phyloP scores from a whole-genome alignment of 2,113 vertebrate species.

The Protobothrops flavoviridis region DNA sequence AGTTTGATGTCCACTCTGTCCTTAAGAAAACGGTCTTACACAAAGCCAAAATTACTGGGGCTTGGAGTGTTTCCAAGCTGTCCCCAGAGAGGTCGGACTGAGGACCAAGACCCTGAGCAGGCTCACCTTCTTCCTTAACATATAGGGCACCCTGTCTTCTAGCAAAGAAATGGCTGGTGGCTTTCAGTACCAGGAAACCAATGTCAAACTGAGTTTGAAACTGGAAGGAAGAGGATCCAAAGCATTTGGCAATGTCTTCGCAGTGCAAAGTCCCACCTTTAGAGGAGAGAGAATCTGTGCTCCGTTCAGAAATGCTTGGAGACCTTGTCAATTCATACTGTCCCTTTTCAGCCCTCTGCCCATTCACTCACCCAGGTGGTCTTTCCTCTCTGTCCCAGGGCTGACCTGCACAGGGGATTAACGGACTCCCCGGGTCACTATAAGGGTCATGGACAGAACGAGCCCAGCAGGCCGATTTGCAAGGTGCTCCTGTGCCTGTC shows the following conservation, averaged over 20 bases:
- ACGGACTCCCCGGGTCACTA: too few species aligned
- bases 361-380: too few species aligned
- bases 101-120: too few species aligned
- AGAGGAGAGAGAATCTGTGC: too few species aligned
- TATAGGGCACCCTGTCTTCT: background rate
- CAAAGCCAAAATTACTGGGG: background rate
- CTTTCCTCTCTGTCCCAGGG: background rate
- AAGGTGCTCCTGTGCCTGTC: background rate
- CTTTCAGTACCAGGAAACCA: background rate
- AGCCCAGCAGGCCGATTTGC: background rate
- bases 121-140: background rate
- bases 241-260: background rate
- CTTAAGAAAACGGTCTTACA: background rate
- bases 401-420: background rate
- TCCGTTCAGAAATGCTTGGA: background rate
- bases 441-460: background rate
- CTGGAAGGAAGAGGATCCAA: background rate
- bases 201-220: background rate
- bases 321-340: background rate
- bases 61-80: background rate
- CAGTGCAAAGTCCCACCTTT: background rate
- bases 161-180: background rate
- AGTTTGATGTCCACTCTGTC: background rate
- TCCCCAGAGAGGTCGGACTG: background rate
- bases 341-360: background rate